phyloP scores from a whole-genome alignment of 1,140 invertebrate species.

The Euwallacea fornicatus region DNA sequence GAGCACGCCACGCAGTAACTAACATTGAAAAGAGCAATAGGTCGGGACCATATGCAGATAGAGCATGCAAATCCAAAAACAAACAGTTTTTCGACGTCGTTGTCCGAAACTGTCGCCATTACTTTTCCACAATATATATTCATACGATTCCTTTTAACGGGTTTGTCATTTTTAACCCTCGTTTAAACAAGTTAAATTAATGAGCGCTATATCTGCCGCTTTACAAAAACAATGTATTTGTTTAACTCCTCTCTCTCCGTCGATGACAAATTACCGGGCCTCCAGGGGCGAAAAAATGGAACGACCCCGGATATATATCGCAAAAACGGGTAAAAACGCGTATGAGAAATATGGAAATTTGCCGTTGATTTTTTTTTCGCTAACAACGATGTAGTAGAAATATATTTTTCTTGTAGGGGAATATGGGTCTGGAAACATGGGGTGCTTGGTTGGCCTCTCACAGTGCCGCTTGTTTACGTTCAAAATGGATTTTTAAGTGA shows the following conservation, averaged over 20 bases:
- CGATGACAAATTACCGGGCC: slow-evolving; percentile 22
- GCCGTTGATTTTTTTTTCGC: too few relatives aligned
- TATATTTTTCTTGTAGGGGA: too few relatives aligned
- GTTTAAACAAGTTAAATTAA: slow-evolving; percentile 31
- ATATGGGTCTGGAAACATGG: too few relatives aligned
- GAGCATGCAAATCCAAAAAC: slow-evolving; percentile 11
- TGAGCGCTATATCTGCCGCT: slow-evolving; percentile 19
- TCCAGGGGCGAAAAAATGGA: background rate
- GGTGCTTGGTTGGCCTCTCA: too few relatives aligned
- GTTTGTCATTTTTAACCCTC: slow-evolving; percentile 21
- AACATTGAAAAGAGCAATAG: background rate
- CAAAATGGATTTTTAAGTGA: too few relatives aligned
- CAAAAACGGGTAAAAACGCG: too few relatives aligned
- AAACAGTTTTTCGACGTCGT: slow-evolving; percentile 18
- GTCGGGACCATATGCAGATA: slow-evolving; percentile 8
- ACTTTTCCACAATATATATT: slow-evolving; percentile 25
- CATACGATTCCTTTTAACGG: slow-evolving; percentile 25
- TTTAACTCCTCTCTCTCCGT: slow-evolving; percentile 17
- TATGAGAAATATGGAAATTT: too few relatives aligned
- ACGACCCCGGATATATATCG: too few relatives aligned
- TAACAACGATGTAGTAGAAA: too few relatives aligned
- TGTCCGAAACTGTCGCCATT: slow-evolving; percentile 5
- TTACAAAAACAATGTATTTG: slow-evolving; percentile 28
- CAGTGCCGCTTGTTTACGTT: too few relatives aligned
- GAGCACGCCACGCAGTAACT: background rate